Evolutionary conservation across 2,113 vertebrate species (phyloP), one percentile per base, ranked within the genome.

Genomic region (Pedetes capensis): DNA sequence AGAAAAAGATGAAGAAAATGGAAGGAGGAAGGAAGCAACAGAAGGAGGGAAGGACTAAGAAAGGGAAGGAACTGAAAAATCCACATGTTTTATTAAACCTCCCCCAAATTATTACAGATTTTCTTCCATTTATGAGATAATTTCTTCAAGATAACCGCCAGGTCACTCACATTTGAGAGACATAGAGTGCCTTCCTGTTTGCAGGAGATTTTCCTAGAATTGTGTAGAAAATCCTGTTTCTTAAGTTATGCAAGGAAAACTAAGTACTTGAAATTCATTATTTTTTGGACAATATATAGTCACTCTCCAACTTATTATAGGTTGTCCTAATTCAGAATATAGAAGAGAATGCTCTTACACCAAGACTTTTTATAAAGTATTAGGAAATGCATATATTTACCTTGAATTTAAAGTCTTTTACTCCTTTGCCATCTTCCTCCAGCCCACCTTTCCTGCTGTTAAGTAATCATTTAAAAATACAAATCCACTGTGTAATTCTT

Each of bases 261-360:
- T 47, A 55, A 66, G 51, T 51, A 42, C 47, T 71, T 81, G 20
- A 87, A 80, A 68, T 78, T 3, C 61, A 71, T 81, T 55, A 39
- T 34, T 89, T 72, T 89, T 49, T 51, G 8, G 34, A 55, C 71
- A 22, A n/a, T 68, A n/a, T 66, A 18, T 76, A 2, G 71, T 72
- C 16, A 20, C 14, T 71, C 29, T 25, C 81, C 11, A 34, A 27
- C 23, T 49, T 76, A 51, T 63, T 61, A 69, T 39, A 51, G 68
- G 20, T 44, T 94, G 27, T 78, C 14, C 63, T 82, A 27, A 85
- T 94, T 93, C 53, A 72, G 44, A 93, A 74, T 93, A 87, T 53
- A 39, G 66, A 83, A 87, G 55, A 83, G 2, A 84, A 88, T 17
- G 13, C 13, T 71, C 53, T 63, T 49, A 72, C 63, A 68, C n/a